Percentiles rank a stretch among this genome's conserved stretches.
Evolutionary conservation across 2,113 vertebrate genomes (phyloP).

Genomic region (Dromas ardeola): DNA sequence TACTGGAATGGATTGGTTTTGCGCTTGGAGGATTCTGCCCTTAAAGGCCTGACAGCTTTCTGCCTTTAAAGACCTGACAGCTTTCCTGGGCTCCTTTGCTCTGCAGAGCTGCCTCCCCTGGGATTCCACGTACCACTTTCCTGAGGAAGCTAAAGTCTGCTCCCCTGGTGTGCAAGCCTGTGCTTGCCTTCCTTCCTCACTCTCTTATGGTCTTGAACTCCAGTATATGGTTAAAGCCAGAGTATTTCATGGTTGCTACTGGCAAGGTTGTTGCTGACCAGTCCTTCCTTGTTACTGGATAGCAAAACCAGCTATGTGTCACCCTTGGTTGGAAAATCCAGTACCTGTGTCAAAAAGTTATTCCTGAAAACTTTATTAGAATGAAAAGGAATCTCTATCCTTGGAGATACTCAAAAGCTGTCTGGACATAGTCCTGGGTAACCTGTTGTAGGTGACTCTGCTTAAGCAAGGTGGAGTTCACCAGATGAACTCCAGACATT

Average conservation of each 20-base stretch:
- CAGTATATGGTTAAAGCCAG: neutral
- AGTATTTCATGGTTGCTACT: neutral
- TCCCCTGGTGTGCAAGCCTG: neutral
- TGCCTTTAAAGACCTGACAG: neutral
- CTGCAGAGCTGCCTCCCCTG: neutral
- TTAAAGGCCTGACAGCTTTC: neutral
- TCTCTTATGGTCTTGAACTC: neutral
- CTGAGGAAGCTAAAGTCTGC: neutral
- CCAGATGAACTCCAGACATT: neutral
- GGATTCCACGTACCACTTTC: neutral
- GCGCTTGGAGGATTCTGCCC: neutral
- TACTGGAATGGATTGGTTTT: neutral
- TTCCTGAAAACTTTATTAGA: neutral
- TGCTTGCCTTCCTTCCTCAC: neutral
- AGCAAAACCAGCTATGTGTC: neutral
- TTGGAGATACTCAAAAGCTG: neutral
- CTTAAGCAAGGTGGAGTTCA: neutral
- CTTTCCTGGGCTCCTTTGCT: neutral
- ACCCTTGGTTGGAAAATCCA: neutral
- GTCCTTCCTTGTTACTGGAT: neutral
- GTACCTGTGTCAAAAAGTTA: neutral
- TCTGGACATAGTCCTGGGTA: neutral
- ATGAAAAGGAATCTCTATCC: neutral
- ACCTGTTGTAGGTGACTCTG: neutral
- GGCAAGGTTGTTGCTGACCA: neutral